Conservation (phyloP, 2,113 vertebrate genomes). For the Brienomyrus longianalis region DNA sequence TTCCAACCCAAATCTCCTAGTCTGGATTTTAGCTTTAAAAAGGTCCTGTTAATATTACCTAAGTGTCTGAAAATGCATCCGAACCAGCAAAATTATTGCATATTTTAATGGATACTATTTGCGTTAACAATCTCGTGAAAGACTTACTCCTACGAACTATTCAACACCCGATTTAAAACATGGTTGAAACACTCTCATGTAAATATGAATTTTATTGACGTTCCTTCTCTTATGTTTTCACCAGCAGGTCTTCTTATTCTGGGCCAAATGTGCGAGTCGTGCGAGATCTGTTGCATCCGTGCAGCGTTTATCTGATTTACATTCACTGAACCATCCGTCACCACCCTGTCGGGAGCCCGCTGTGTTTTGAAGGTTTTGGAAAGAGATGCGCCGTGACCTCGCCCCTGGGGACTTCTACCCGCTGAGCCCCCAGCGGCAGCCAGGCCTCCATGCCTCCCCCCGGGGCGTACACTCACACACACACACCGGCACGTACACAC, state of each 20-base stretch:
- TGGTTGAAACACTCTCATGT: not conserved
- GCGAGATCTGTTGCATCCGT: not conserved
- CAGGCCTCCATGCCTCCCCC: not conserved
- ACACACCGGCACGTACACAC: not conserved
- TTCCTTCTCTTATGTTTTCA: not conserved
- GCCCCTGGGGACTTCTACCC: conserved; percentile 19
- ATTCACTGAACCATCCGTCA: not conserved
- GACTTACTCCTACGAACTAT: not conserved
- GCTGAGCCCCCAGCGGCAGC: not conserved
- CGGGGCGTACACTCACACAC: not conserved
- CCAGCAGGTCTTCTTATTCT: not conserved
- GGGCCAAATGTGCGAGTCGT: not conserved
- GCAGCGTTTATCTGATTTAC: not conserved
- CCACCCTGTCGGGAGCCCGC: not conserved
- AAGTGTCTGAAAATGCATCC: conserved; percentile 9
- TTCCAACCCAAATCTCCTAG: conserved; percentile 14
- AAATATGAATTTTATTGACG: not conserved
- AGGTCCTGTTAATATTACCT: conserved; percentile 26
- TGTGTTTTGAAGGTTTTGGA: not conserved
- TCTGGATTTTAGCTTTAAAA: not conserved
- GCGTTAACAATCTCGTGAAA: conserved; percentile 17
- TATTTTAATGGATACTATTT: conserved; percentile 18
- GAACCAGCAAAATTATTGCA: conserved; percentile 13
- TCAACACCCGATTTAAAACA: not conserved
- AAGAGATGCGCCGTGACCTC: conserved; percentile 11